Percentiles rank a stretch among this genome's conserved stretches.
phyloP scores from a whole-genome alignment of 2,113 vertebrate species.

The Spermophilus dauricus region DNA sequence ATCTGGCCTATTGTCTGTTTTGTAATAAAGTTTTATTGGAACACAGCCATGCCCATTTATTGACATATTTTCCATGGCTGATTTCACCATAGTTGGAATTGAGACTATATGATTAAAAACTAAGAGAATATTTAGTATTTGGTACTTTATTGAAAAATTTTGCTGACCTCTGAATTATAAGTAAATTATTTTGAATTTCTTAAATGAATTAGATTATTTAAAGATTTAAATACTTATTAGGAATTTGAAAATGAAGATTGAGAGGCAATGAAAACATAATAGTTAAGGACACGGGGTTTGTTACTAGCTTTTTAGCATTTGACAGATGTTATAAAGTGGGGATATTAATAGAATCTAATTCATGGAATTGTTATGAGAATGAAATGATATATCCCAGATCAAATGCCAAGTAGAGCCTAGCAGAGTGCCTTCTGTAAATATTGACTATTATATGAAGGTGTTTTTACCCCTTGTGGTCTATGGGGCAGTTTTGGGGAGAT shows the following conservation, averaged over 20 bases:
- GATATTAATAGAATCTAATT: not conserved
- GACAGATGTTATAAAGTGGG: not conserved
- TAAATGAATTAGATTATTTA: not conserved
- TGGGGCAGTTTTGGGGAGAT: constrained; percentile 3
- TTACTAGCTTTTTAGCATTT: not conserved
- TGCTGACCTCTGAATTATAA: constrained; percentile 1
- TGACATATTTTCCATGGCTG: not conserved
- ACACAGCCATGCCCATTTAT: not conserved
- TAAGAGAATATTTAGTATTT: not conserved
- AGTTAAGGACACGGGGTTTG: not conserved
- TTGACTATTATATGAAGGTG: not conserved
- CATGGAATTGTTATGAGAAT: not conserved
- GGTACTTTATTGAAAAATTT: constrained; percentile 24
- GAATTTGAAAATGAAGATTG: constrained; percentile 47
- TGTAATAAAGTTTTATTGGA: constrained; percentile 53
- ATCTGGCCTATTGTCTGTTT: not conserved
- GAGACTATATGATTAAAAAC: not conserved
- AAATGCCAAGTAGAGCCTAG: not conserved
- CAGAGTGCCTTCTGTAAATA: not conserved
- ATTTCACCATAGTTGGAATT: not conserved
- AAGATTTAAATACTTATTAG: constrained; percentile 9
- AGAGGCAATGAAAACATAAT: not conserved
- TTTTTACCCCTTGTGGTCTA: not conserved
- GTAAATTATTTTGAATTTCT: constrained; percentile 31
- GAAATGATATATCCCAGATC: not conserved